phyloP scores from a whole-genome alignment of 92 coral and sea anemone genomes.

The Siderastrea radians region DNA sequence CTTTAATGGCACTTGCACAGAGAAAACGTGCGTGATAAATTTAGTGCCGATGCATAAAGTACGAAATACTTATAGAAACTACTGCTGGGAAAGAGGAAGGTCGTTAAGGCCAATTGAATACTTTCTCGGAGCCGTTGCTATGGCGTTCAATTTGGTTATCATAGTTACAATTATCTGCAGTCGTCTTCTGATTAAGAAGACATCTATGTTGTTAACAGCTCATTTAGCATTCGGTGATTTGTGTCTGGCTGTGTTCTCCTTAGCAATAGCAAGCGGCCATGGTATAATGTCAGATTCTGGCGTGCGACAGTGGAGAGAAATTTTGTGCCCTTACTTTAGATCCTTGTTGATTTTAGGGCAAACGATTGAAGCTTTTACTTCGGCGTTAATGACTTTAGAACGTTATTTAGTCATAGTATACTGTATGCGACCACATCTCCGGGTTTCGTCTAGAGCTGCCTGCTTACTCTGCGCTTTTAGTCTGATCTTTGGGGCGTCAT shows the following conservation, averaged over 20 bases:
- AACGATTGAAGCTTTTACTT: slow-evolving; percentile 63
- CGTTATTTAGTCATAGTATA: slow-evolving; percentile 66
- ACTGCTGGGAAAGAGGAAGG: slow-evolving; percentile 53
- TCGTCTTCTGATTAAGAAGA: slow-evolving; percentile 41
- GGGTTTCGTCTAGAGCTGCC: slow-evolving; percentile 14
- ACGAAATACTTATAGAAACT: slow-evolving; percentile 15
- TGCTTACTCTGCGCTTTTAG: neutral
- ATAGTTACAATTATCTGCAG: slow-evolving; percentile 30
- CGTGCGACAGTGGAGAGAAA: slow-evolving; percentile 49
- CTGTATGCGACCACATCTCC: slow-evolving; percentile 62
- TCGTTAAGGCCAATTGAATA: slow-evolving; percentile 40
- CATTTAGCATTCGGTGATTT: slow-evolving; percentile 73
- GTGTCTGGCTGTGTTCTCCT: slow-evolving; percentile 58
- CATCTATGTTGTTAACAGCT: slow-evolving; percentile 54
- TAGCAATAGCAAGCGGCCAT: slow-evolving; percentile 66
- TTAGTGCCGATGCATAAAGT: slow-evolving; percentile 13
- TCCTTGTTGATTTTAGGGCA: slow-evolving; percentile 64
- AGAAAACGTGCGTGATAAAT: slow-evolving; percentile 25
- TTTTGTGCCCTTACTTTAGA: slow-evolving; percentile 60
- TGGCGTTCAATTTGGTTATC: slow-evolving; percentile 52
- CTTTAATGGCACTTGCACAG: slow-evolving; percentile 45
- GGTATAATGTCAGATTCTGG: slow-evolving; percentile 21
- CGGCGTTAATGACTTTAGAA: slow-evolving; percentile 65
- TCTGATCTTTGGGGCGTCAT: slow-evolving; percentile 30
- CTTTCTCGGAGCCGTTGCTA: slow-evolving; percentile 47